phyloP scores from a whole-genome alignment of 2,797 vertebrate species.

The Amniataba percoides region DNA sequence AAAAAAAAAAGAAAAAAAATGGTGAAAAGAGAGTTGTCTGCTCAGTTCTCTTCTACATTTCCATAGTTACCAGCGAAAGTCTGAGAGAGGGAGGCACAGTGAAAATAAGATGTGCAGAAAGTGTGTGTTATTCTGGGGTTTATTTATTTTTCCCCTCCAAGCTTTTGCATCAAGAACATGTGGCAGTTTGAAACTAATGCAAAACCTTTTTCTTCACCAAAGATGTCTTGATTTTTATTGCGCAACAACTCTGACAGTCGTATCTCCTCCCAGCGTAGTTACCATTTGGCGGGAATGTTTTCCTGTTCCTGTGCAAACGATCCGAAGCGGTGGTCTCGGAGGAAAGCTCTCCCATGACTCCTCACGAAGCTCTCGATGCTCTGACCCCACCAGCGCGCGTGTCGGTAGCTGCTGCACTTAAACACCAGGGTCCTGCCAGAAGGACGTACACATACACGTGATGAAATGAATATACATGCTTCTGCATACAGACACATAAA shows the following conservation, averaged over 20 bases:
- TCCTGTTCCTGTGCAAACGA: constrained; percentile 93
- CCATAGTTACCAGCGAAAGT: constrained; percentile 57
- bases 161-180: background rate
- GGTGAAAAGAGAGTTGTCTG: constrained; percentile 21
- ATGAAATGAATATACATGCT: background rate
- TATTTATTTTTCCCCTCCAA: background rate
- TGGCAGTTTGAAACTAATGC: background rate
- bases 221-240: background rate
- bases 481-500: fast-evolving
- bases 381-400: constrained; percentile 97
- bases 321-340: constrained; percentile 92
- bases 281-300: constrained; percentile 93
- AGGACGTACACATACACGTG: background rate
- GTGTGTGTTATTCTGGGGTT: background rate
- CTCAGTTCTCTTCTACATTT: constrained; percentile 22
- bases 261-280: constrained; percentile 32
- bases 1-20: constrained; percentile 29
- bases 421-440: constrained; percentile 91
- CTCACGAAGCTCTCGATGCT: constrained; percentile 93
- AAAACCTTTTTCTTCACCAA: background rate
- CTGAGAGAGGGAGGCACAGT: constrained; percentile 15
- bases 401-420: constrained; percentile 95
- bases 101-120: background rate
- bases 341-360: constrained; percentile 90
- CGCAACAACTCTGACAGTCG: background rate